phyloP scores from a whole-genome alignment of 2,113 vertebrate species.

The Falco punctatus region DNA sequence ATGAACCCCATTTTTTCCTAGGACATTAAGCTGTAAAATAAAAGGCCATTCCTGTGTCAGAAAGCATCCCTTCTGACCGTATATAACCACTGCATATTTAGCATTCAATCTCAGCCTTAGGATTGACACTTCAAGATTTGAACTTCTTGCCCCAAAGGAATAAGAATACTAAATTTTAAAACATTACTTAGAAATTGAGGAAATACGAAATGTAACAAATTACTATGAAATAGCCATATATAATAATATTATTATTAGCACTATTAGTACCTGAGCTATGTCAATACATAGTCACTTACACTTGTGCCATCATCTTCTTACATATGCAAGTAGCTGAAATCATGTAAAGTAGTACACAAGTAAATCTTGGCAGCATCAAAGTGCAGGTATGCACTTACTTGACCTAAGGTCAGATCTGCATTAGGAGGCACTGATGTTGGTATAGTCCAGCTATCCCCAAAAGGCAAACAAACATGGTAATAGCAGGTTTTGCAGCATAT shows the following conservation, averaged over 20 bases:
- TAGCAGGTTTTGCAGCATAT: neutral
- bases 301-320: neutral
- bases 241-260: neutral
- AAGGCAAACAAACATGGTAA: neutral
- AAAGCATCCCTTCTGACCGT: neutral
- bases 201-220: neutral
- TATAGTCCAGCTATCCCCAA: neutral
- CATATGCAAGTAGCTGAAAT: neutral
- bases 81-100: neutral
- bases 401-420: neutral
- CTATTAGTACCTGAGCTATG: neutral
- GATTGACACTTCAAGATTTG: neutral
- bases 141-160: neutral
- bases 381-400: neutral
- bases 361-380: neutral
- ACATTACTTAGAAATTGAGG: neutral
- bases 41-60: neutral
- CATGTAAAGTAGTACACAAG: neutral
- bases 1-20: neutral
- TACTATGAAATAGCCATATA: neutral
- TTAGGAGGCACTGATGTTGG: neutral
- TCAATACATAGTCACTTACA: neutral
- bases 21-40: neutral
- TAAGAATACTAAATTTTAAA: neutral
- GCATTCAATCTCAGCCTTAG: neutral